Percentiles rank a stretch among this genome's conserved stretches.
phyloP scores from a whole-genome alignment of 2,888 invertebrate species.

The Enoplolaimus lenunculus region DNA sequence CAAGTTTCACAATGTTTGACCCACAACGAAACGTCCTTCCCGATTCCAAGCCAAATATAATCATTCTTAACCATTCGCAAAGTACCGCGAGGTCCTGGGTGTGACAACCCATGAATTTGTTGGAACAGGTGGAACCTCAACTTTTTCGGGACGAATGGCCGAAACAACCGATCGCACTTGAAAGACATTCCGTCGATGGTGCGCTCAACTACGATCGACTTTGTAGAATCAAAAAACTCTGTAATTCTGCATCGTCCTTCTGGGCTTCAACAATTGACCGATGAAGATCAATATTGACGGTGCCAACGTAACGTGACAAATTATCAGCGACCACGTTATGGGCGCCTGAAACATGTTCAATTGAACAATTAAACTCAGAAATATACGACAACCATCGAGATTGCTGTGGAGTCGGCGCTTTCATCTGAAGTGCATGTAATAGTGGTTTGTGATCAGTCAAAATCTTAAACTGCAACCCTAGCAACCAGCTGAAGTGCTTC shows the following conservation, averaged over 20 bases:
- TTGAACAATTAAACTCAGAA: slow-evolving; percentile 12
- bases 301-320: neutral
- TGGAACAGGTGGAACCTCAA: neutral
- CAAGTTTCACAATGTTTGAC: neutral
- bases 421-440: neutral
- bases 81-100: neutral
- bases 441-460: slow-evolving; percentile 18
- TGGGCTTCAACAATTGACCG: neutral
- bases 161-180: neutral
- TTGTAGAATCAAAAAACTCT: slow-evolving; percentile 1
- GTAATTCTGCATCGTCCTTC: neutral
- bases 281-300: neutral
- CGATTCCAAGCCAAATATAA: slow-evolving; percentile 2
- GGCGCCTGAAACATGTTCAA: slow-evolving; percentile 9
- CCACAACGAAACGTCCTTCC: neutral
- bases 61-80: neutral
- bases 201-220: neutral
- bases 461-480: slow-evolving; percentile 1
- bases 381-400: slow-evolving; percentile 9
- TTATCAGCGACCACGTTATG: slow-evolving; percentile 7
- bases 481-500: slow-evolving; percentile 11
- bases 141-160: neutral
- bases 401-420: slow-evolving; percentile 5
- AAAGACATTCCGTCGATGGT: neutral
- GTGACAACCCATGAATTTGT: neutral